Conservation (phyloP, 2,797 vertebrate genomes). For the Lutra lutra region DNA sequence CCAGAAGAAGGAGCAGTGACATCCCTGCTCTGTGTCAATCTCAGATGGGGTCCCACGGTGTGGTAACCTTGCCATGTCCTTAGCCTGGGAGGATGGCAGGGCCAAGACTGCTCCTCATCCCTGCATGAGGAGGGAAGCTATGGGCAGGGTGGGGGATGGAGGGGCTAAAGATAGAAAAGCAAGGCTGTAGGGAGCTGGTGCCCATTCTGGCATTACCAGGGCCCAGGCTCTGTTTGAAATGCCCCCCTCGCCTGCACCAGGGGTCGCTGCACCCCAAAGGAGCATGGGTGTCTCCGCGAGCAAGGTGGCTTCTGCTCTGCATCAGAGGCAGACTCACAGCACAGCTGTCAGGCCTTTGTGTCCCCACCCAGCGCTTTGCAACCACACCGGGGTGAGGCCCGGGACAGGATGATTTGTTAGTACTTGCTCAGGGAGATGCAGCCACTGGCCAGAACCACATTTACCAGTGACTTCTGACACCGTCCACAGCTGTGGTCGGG, state of each 20-base stretch:
- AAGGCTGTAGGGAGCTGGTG: not conserved
- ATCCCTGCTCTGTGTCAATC: not conserved
- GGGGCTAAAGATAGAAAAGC: not conserved
- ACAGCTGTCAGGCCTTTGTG: constrained; percentile 44
- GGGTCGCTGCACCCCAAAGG: not conserved
- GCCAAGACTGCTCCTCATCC: not conserved
- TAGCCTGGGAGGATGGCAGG: not conserved
- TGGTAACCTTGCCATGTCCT: rapidly evolving
- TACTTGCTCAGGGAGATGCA: not conserved
- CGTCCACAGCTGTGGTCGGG: constrained; percentile 60
- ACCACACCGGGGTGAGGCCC: not conserved
- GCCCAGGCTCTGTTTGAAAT: not conserved
- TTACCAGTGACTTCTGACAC: constrained; percentile 60
- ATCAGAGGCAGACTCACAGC: constrained; percentile 37
- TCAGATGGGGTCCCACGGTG: not conserved
- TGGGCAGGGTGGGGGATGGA: too few relatives aligned
- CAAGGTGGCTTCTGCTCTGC: not conserved
- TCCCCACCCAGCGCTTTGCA: constrained; percentile 65
- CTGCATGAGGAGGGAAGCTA: not conserved
- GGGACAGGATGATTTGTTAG: constrained; percentile 53
- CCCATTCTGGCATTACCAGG: too few relatives aligned
- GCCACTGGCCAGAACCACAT: constrained; percentile 38
- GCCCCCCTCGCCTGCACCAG: too few relatives aligned
- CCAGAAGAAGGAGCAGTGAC: not conserved
- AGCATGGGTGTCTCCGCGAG: not conserved